phyloP scores from a whole-genome alignment of 2,888 invertebrate species.

The Cynaeus angustus region DNA sequence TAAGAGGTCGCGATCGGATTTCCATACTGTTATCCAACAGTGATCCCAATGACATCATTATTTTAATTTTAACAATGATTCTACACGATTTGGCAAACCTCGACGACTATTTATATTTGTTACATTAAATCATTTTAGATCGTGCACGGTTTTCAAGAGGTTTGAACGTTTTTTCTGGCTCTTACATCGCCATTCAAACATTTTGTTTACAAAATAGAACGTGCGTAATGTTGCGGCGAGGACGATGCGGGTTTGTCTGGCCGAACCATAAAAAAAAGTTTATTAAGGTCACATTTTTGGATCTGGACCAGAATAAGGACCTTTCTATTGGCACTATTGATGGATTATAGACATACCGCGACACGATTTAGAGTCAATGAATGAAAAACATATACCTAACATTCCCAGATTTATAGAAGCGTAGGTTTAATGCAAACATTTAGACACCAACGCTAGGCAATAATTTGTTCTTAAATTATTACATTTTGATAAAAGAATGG shows the following conservation, averaged over 20 bases:
- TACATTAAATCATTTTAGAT: slow-evolving; percentile 32
- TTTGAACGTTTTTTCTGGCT: slow-evolving; percentile 4
- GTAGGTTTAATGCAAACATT: background rate
- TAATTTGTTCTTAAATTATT: background rate
- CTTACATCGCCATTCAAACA: slow-evolving; percentile 17
- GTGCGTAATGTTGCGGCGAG: background rate
- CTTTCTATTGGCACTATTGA: slow-evolving; percentile 12
- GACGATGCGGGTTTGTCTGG: background rate
- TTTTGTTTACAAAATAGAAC: slow-evolving; percentile 20
- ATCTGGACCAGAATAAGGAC: background rate
- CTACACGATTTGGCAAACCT: slow-evolving; percentile 20
- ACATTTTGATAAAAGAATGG: background rate
- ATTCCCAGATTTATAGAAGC: background rate
- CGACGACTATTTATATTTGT: slow-evolving; percentile 31
- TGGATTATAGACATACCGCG: background rate
- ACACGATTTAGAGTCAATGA: slow-evolving; percentile 1
- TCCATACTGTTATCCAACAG: slow-evolving; percentile 6
- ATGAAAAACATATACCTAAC: background rate
- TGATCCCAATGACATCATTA: slow-evolving; percentile 41
- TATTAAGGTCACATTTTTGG: slow-evolving; percentile 7
- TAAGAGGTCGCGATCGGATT: slow-evolving; percentile 28
- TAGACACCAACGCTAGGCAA: background rate
- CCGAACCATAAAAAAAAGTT: background rate
- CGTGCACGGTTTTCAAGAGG: slow-evolving; percentile 3
- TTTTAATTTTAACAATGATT: slow-evolving; percentile 43